Conservation (phyloP, 2,113 vertebrate species). For the Peromyscus californicus region DNA sequence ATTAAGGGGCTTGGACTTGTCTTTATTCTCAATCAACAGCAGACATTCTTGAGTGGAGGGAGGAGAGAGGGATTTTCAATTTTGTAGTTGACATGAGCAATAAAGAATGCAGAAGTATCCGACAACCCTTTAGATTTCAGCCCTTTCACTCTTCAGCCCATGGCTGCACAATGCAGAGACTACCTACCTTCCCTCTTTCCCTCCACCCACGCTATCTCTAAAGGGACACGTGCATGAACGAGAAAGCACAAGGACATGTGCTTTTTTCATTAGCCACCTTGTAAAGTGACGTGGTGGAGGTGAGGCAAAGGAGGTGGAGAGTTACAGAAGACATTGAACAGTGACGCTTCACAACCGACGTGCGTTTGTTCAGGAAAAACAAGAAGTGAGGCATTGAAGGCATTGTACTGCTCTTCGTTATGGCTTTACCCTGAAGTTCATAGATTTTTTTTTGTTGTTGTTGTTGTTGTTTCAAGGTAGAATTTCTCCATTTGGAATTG, state of each 20-base stretch:
- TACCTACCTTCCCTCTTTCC: neutral
- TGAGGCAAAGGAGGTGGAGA: neutral
- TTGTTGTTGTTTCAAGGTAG: neutral
- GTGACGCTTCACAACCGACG: neutral
- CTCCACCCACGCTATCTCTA: neutral
- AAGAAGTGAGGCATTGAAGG: neutral
- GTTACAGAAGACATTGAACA: neutral
- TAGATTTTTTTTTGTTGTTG: neutral
- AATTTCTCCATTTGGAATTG: constrained; percentile 36
- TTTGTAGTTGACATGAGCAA: neutral
- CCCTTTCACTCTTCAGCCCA: neutral
- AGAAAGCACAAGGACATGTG: neutral
- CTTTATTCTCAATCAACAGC: neutral
- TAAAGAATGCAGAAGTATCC: neutral
- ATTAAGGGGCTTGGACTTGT: neutral
- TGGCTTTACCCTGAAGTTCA: neutral
- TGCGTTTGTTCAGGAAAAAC: neutral
- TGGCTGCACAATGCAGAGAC: neutral
- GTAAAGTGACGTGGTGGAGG: neutral
- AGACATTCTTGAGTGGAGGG: neutral
- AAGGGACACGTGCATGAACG: neutral
- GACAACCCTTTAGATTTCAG: neutral
- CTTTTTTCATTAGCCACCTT: neutral
- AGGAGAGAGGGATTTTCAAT: neutral
- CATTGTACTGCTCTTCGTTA: neutral